These are phyloP conservation scores for Cyprinodon brontotheroides DNA, from an alignment of 2,113 vertebrate genomes.

Conservation along the genomic window DNA sequence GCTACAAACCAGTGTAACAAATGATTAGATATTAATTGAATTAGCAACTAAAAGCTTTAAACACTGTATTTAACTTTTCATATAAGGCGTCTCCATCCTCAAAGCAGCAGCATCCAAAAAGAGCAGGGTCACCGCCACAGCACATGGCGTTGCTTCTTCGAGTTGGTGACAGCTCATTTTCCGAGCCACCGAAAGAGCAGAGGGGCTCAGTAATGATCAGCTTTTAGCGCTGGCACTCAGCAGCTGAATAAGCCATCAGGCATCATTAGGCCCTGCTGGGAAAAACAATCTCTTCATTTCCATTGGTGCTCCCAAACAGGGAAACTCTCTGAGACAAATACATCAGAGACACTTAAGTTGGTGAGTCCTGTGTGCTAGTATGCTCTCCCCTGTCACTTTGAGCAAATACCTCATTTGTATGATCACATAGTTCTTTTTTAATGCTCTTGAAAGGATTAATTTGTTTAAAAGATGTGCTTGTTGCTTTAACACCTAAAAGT, in stretches of 20 bases:
- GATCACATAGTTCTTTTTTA: slow-evolving; percentile 1
- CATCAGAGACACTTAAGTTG: slow-evolving; percentile 39
- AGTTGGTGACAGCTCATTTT: slow-evolving; percentile 81
- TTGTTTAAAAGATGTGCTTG: slow-evolving; percentile 11
- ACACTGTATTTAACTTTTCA: slow-evolving; percentile 32
- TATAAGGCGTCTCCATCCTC: slow-evolving; percentile 54
- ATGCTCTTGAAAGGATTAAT: slow-evolving; percentile 23
- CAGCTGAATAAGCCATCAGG: slow-evolving; percentile 78
- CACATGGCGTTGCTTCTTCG: slow-evolving; percentile 58
- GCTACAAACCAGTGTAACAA: slow-evolving; percentile 9
- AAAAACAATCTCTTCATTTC: slow-evolving; percentile 62
- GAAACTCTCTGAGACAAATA: slow-evolving; percentile 52
- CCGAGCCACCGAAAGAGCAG: slow-evolving; percentile 67
- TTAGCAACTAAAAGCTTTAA: slow-evolving; percentile 19
- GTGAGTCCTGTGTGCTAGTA: slow-evolving; percentile 15
- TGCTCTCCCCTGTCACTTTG: slow-evolving; percentile 12
- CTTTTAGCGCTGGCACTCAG: slow-evolving; percentile 76
- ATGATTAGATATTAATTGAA: slow-evolving; percentile 11
- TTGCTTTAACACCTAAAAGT: not conserved
- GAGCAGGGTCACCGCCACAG: slow-evolving; percentile 66
- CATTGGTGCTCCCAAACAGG: slow-evolving; percentile 51
- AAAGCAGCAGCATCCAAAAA: slow-evolving; percentile 47
- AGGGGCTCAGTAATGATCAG: slow-evolving; percentile 79
- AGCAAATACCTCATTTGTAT: slow-evolving; percentile 10
- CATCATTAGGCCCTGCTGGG: slow-evolving; percentile 77